Conservation (phyloP, 2,888 invertebrate genomes). For the Agrochola circellaris region DNA sequence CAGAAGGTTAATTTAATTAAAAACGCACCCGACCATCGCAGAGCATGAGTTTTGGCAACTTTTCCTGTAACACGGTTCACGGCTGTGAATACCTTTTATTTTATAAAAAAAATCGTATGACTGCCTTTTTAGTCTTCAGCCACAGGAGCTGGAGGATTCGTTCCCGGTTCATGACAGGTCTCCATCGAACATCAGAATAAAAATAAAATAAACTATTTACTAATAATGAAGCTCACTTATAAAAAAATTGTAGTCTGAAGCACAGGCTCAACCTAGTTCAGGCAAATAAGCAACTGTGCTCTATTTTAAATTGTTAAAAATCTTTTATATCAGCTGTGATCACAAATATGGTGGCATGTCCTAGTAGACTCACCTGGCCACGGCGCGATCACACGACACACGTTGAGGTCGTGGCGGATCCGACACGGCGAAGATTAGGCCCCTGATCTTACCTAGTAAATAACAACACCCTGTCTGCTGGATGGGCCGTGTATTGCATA, state of each 20-base stretch:
- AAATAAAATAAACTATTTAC: too few species aligned
- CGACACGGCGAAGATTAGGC: conserved; percentile 39
- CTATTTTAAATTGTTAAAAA: too few species aligned
- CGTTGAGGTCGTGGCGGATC: conserved; percentile 33
- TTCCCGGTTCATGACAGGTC: not conserved
- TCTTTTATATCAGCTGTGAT: not conserved
- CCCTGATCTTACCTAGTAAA: not conserved
- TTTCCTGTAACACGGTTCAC: conserved; percentile 18
- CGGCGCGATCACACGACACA: not conserved
- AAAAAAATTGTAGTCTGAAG: too few species aligned
- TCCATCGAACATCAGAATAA: too few species aligned
- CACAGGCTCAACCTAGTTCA: too few species aligned
- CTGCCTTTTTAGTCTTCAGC: not conserved
- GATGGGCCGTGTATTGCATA: not conserved
- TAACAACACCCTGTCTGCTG: not conserved
- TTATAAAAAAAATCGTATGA: conserved; percentile 12
- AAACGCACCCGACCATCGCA: conserved; percentile 26
- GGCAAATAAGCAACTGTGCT: too few species aligned
- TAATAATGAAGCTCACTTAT: too few species aligned
- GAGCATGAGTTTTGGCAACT: conserved; percentile 39
- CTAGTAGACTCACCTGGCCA: not conserved
- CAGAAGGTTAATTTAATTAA: conserved; percentile 59
- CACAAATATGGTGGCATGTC: not conserved
- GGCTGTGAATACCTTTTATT: conserved; percentile 12
- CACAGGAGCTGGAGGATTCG: not conserved